Evolutionary conservation across 2,797 vertebrate genomes (phyloP), one percentile per base, ranked within the genome.

Genomic region (Vultur gryphus): DNA sequence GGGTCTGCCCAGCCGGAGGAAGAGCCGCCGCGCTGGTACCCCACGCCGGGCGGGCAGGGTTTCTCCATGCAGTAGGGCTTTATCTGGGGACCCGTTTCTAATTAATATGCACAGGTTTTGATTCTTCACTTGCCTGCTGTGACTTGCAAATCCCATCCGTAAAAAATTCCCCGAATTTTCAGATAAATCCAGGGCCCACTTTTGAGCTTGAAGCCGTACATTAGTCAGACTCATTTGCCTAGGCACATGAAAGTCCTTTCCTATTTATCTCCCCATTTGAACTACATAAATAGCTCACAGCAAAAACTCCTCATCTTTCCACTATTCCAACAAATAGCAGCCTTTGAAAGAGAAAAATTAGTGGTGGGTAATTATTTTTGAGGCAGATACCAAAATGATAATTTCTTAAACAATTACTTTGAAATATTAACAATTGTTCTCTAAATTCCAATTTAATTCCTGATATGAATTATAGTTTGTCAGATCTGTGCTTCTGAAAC

Each of bases 381-480:
- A 90, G 64, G 88, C 85, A 95, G 96, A 97, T 94, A 95, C 90
- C 88, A 89, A 95, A 95, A 96, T 80, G 94, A 93, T 95, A 90
- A 96, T 94, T 97, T 94, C 96, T 95, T 92, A 89, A 97, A 95
- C 97, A 96, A 96, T 95, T 97, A 93, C 96, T 94, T 88, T 96
- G 95, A 96, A 97, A 96, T 95, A 95, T 93, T 96, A 92, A 93
- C 95, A 92, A 92, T 95, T 95, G 94, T 95, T 95, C 95, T 88
- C 95, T 93, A 89, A 96, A 93, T 94, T 92, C 90, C 93, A 89
- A 78, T 95, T 96, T 93, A 95, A 89, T 87, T 88, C 82, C 93
- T 71, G 94, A 87, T 95, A 73, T 93, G 94, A 97, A 83, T 93
- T 75, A 93, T 79, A 79, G 92, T 95, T 96, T 94, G 94, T 94